phyloP scores from a whole-genome alignment of 2,888 invertebrate species.

The Kryphioiulus occultus region DNA sequence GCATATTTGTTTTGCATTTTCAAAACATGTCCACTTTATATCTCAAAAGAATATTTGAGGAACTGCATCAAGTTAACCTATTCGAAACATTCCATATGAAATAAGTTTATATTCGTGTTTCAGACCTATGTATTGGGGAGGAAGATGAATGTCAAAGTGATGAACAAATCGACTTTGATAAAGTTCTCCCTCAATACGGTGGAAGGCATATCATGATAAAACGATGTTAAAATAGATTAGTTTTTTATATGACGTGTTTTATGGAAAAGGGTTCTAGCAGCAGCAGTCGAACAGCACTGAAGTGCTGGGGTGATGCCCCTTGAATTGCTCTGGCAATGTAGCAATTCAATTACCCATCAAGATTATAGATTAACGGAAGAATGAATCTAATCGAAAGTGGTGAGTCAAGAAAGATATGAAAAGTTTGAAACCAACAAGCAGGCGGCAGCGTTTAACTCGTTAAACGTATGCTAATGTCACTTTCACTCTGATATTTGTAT shows the following conservation, averaged over 20 bases:
- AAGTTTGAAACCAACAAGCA: not conserved
- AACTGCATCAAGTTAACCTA: too few species aligned
- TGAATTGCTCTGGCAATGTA: not conserved
- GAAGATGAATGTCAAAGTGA: slow-evolving; percentile 1
- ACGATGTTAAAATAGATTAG: slow-evolving; percentile 2
- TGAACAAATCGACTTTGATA: not conserved
- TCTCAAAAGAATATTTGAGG: too few species aligned
- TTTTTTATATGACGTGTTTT: slow-evolving; percentile 35
- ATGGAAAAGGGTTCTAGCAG: slow-evolving; percentile 4
- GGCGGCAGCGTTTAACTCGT: not conserved
- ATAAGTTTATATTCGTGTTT: too few species aligned
- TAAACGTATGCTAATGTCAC: slow-evolving; percentile 1
- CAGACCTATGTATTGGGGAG: not conserved
- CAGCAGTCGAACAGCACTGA: not conserved
- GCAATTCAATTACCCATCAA: slow-evolving; percentile 31
- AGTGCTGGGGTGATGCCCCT: slow-evolving; percentile 31
- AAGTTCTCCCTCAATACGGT: not conserved
- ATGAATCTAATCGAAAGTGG: slow-evolving; percentile 35
- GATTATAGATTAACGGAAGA: slow-evolving; percentile 30
- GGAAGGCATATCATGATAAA: slow-evolving; percentile 18
- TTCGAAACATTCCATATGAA: too few species aligned
- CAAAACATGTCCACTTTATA: too few species aligned
- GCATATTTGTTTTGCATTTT: too few species aligned
- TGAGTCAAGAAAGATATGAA: not conserved
- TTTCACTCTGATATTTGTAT: slow-evolving; percentile 4